Base-by-base conservation (phyloP, 2,113 vertebrate species). In the Ancistrus triradiatus region DNA sequence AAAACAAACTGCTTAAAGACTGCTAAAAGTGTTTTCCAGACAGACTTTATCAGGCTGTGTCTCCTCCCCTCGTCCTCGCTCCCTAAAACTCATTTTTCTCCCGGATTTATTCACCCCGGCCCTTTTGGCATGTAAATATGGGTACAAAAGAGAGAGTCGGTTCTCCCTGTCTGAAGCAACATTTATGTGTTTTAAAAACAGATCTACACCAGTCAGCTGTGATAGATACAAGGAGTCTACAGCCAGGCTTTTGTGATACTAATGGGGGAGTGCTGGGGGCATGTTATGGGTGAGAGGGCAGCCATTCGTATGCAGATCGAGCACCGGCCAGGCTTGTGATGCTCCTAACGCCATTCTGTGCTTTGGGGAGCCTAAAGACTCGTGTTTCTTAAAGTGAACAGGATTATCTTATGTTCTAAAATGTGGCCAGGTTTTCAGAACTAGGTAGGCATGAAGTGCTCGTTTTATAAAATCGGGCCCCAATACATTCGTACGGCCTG, bases 171-270 rank as follows among this genome's bases (percentile, higher is more conserved):
- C 76, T 74, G 67, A 80, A 68, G 70, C 63, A 64, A 66, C 52
- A 70, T 75, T 66, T 67, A 38, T 81, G 78, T 85, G 79, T 84
- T 72, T 84, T 72, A 81, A 77, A 74, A 85, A 84, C 83, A 86
- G 66, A 82, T 76, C 78, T 69, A 77, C 80, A 82, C 50, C 72
- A 79, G 75, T 81, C 67, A 67, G 78, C 79, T 81, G 68, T 84
- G 80, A 79, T 83, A 80, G 78, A 83, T 81, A 85, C 84, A 85
- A 83, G 79, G 60, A 59, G 64, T 77, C 77, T 78, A 66, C 74
- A 46, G 49, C 47, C 55, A 47, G 42, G 40, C 61, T 33, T 48
- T 68, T 78, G 77, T 76, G 51, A 52, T 18, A 38, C 33, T 70
- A 72, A 64, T 51, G 56, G 59, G 42, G 53, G 21, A 33, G 25